A percentile compares a stretch with the other conserved stretches of the same genome.
Conservation (phyloP, 2,888 invertebrate genomes). For the Drosophila seclusa region DNA sequence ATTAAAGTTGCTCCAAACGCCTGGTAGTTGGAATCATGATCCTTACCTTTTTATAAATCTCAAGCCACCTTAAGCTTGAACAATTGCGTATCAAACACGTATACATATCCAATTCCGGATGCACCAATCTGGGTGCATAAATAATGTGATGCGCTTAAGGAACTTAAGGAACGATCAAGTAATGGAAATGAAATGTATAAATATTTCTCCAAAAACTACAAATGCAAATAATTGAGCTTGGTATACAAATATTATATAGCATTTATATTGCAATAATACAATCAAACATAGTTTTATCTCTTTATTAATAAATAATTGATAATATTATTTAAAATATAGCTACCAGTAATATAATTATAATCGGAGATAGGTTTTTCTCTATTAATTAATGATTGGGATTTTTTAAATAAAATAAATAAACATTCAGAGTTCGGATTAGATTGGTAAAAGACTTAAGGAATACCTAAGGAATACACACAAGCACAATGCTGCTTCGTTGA, state of each 20-base stretch:
- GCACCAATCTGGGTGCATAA: slow-evolving; percentile 49
- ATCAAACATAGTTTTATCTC: too few species aligned
- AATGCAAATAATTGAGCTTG: not conserved
- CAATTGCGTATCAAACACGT: slow-evolving; percentile 38
- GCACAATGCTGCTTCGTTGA: not conserved
- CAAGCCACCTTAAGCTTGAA: slow-evolving; percentile 18
- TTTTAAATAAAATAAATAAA: not conserved
- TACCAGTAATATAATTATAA: not conserved
- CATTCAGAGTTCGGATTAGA: not conserved
- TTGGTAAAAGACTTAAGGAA: not conserved
- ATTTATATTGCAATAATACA: not conserved
- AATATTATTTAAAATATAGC: not conserved
- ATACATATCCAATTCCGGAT: slow-evolving; percentile 50
- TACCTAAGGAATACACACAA: not conserved
- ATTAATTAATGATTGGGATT: not conserved
- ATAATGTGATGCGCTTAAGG: slow-evolving; percentile 32
- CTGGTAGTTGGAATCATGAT: slow-evolving; percentile 51
- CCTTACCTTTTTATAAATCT: slow-evolving; percentile 34
- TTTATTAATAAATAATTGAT: not conserved
- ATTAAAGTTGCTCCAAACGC: slow-evolving; percentile 35
- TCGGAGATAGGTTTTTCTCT: not conserved
- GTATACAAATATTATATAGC: not conserved
- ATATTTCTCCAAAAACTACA: not conserved
- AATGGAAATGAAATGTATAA: not conserved
- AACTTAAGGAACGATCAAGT: not conserved